phyloP scores from a whole-genome alignment of 2,797 vertebrate species.

The Falco novaeseelandiae region DNA sequence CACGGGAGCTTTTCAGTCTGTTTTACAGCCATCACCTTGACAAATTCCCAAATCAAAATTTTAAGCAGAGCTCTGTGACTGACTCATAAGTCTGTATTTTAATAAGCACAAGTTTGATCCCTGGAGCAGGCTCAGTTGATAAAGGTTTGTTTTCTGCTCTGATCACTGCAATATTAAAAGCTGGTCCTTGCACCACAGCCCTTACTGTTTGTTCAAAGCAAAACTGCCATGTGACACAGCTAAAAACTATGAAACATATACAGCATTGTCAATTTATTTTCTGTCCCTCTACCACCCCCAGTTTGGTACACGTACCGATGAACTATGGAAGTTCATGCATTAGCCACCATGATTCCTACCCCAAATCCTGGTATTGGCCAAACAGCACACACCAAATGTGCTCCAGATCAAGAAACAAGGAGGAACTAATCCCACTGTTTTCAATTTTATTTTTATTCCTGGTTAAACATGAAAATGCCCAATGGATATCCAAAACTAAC shows the following conservation, averaged over 20 bases:
- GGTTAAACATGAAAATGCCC: conserved; percentile 37
- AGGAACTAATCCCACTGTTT: background rate
- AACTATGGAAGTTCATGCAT: fast-evolving
- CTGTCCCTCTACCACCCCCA: background rate
- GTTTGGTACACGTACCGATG: background rate
- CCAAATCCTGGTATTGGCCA: background rate
- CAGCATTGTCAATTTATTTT: background rate
- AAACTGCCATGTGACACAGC: background rate
- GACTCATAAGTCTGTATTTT: background rate
- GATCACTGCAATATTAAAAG: background rate
- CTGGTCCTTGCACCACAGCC: background rate
- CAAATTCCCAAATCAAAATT: background rate
- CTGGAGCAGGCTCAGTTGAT: background rate
- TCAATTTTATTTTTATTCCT: conserved; percentile 27
- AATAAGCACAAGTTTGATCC: background rate
- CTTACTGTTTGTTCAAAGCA: background rate
- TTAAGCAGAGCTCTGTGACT: background rate
- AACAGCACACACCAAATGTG: background rate
- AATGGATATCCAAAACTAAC: conserved; percentile 1
- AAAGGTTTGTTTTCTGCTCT: background rate
- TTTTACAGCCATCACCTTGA: background rate
- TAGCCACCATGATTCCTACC: background rate
- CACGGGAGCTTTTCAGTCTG: background rate
- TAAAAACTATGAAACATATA: background rate
- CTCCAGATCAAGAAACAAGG: background rate